Conservation (phyloP, 2,113 vertebrate genomes). For the Indri indri region DNA sequence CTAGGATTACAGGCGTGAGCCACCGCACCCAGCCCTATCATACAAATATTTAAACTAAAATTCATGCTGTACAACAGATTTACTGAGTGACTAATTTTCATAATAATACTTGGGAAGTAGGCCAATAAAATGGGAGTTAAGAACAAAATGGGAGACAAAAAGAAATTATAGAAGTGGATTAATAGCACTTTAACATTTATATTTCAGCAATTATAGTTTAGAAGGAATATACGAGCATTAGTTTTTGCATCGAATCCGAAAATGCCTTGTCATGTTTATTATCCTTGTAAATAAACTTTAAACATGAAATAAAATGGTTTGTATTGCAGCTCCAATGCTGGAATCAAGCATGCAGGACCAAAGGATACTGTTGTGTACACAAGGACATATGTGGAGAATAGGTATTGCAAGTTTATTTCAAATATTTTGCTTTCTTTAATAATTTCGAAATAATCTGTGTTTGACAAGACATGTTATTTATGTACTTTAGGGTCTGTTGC, state of each 20-base stretch:
- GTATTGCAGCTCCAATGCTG: constrained; percentile 76
- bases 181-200: not conserved
- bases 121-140: not conserved
- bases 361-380: constrained; percentile 70
- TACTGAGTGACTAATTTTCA: constrained; percentile 8
- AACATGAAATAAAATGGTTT: constrained; percentile 43
- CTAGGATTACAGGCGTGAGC: no score
- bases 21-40: not conserved
- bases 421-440: constrained; percentile 39
- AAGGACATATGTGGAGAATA: constrained; percentile 79
- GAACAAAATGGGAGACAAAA: not conserved
- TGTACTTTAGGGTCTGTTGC: not conserved
- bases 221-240: constrained; percentile 8
- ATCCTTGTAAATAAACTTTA: constrained; percentile 41
- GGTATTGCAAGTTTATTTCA: constrained; percentile 61
- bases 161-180: not conserved
- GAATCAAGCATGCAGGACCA: constrained; percentile 75
- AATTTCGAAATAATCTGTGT: constrained; percentile 1
- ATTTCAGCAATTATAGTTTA: constrained; percentile 39
- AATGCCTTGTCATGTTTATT: not conserved
- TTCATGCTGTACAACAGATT: not conserved
- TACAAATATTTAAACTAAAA: not conserved
- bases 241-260: constrained; percentile 35
- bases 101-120: not conserved
- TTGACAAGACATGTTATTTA: not conserved